Conservation (phyloP, 2,888 invertebrate species). For the Busseola fusca region DNA sequence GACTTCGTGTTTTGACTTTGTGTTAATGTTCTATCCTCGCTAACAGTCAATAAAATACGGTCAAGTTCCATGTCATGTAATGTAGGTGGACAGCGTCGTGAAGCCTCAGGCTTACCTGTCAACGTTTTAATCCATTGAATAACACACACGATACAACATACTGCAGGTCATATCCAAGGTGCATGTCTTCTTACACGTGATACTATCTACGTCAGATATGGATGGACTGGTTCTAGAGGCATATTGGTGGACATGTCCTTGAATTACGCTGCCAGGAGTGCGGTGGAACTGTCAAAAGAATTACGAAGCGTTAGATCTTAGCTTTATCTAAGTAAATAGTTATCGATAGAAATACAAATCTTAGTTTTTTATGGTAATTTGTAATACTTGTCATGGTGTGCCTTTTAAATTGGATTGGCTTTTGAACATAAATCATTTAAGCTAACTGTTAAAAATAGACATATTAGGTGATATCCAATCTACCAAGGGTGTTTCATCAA, state of each 20-base stretch:
- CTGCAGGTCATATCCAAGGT: conserved; percentile 33
- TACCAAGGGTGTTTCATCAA: too few relatives aligned
- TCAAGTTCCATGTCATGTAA: conserved; percentile 22
- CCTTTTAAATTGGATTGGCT: neutral
- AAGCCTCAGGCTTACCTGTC: conserved; percentile 41
- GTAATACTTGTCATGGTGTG: neutral
- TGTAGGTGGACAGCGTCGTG: conserved; percentile 37
- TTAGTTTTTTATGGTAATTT: neutral
- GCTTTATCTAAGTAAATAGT: conserved; percentile 12
- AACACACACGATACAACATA: conserved; percentile 24
- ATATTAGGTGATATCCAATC: neutral
- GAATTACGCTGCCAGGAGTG: conserved; percentile 30
- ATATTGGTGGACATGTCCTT: conserved; percentile 24
- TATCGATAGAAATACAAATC: neutral
- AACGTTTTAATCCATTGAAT: conserved; percentile 37
- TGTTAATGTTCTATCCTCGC: neutral
- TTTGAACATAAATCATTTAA: neutral
- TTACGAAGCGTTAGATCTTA: conserved; percentile 11
- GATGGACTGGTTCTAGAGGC: conserved; percentile 13
- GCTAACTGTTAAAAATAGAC: too few relatives aligned
- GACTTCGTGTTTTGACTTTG: too few relatives aligned
- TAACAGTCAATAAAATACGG: neutral
- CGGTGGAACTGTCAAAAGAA: conserved; percentile 20
- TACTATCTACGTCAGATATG: conserved; percentile 9
- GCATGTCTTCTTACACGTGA: conserved; percentile 24